Conservation (phyloP, 2,888 invertebrate genomes). For the Tryphoninae sp. region DNA sequence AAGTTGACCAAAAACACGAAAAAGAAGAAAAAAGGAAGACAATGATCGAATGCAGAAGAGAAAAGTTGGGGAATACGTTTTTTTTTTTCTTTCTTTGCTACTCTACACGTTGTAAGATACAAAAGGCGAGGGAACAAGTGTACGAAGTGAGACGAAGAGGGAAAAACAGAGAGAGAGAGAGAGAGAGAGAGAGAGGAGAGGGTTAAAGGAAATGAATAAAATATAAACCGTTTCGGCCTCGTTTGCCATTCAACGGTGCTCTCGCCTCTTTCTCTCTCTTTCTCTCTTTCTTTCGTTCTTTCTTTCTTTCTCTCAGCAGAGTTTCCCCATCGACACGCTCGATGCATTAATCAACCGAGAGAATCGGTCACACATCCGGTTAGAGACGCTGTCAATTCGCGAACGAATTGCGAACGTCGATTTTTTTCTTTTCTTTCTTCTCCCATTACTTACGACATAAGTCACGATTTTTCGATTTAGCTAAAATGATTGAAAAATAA, state of each 20-base stretch:
- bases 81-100: not conserved
- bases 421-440: not conserved
- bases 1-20: not conserved
- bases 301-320: conserved; percentile 36
- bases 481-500: not conserved
- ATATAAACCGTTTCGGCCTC: conserved; percentile 47
- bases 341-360: conserved; percentile 47
- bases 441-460: not conserved
- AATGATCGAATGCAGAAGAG: not conserved
- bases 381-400: not conserved
- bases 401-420: conserved; percentile 9
- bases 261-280: conserved; percentile 30
- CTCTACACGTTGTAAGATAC: not conserved
- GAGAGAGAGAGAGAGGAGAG: not conserved
- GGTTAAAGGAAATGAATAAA: conserved; percentile 40
- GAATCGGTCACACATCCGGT: conserved; percentile 32
- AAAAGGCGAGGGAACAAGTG: conserved; percentile 12
- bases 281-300: conserved; percentile 34
- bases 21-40: not conserved
- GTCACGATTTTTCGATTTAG: not conserved
- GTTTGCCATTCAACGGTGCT: conserved; percentile 48
- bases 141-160: not conserved
- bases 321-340: conserved; percentile 55
- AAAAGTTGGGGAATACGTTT: not conserved
- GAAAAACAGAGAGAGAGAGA: not conserved